Evolutionary conservation across 2,113 vertebrate genomes (phyloP).

Genomic region (Tragulus kanchil): DNA sequence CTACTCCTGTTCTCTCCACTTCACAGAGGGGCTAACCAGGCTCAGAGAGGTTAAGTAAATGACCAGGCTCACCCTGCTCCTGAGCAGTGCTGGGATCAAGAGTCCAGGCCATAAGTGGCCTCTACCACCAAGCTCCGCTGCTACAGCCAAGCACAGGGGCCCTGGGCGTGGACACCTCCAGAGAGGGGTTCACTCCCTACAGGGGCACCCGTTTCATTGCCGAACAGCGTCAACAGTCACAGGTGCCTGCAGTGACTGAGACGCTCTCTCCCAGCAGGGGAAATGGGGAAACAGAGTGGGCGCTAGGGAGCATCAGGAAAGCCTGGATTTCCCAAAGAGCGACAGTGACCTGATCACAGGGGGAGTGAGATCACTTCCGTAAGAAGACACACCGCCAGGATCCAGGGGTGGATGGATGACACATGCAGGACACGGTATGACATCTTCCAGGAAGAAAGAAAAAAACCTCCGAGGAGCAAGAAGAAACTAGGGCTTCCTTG

Average conservation of each 20-base stretch:
- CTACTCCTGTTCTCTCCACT: neutral
- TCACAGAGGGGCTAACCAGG: neutral
- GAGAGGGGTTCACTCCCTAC: neutral
- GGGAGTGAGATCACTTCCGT: neutral
- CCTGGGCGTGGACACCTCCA: neutral
- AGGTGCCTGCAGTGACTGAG: neutral
- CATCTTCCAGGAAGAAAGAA: neutral
- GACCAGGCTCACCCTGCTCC: neutral
- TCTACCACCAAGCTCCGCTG: neutral
- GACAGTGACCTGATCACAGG: rapidly evolving
- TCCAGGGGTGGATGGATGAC: no score
- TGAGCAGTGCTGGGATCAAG: neutral
- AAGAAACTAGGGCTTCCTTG: neutral
- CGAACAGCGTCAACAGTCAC: rapidly evolving
- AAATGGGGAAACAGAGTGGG: neutral
- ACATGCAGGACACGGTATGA: neutral
- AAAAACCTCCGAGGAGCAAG: neutral
- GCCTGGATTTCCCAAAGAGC: neutral
- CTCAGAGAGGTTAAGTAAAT: neutral
- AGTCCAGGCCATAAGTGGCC: neutral
- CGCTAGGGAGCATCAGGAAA: neutral
- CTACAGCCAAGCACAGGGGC: rapidly evolving
- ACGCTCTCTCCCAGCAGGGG: no score
- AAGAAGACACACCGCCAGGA: rapidly evolving
- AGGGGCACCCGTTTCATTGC: rapidly evolving